Evolutionary conservation across 2,888 invertebrate species (phyloP).

Genomic region (Embidobia sp.): DNA sequence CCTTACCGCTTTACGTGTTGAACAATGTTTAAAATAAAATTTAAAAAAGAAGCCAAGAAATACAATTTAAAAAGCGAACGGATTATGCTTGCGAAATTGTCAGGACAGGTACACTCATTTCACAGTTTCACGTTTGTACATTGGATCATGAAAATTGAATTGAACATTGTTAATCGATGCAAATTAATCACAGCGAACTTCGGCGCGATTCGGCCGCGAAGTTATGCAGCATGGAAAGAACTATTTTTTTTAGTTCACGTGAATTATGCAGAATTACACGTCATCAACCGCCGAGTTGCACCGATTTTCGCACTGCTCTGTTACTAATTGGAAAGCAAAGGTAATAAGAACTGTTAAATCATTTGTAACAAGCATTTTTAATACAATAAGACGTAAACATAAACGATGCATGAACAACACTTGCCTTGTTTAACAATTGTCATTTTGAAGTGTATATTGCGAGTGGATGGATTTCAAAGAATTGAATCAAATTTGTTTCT

Average conservation of each 20-base stretch:
- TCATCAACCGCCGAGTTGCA: too few species aligned
- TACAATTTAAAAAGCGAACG: constrained; percentile 50
- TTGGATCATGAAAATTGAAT: constrained; percentile 2
- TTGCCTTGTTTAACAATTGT: constrained; percentile 47
- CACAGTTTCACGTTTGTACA: constrained; percentile 66
- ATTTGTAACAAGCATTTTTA: constrained; percentile 29
- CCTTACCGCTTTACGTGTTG: constrained; percentile 80
- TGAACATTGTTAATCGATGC: too few species aligned
- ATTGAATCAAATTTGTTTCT: constrained; percentile 10
- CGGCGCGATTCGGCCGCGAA: too few species aligned
- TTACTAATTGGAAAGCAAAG: too few species aligned
- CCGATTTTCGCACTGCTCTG: too few species aligned
- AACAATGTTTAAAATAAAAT: constrained; percentile 68
- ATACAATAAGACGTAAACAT: constrained; percentile 42
- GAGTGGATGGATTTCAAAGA: constrained; percentile 23
- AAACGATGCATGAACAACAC: constrained; percentile 19
- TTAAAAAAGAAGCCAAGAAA: constrained; percentile 7
- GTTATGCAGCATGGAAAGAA: too few species aligned
- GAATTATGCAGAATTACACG: too few species aligned
- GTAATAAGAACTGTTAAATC: constrained; percentile 13
- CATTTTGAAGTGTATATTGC: constrained; percentile 19
- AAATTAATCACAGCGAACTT: too few species aligned
- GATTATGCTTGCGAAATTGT: constrained; percentile 62
- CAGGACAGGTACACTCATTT: constrained; percentile 41
- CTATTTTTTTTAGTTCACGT: too few species aligned